Evolutionary conservation across 2,888 invertebrate species (phyloP), one percentile per base, ranked within the genome.

Genomic region (Steinernema scapterisci): DNA sequence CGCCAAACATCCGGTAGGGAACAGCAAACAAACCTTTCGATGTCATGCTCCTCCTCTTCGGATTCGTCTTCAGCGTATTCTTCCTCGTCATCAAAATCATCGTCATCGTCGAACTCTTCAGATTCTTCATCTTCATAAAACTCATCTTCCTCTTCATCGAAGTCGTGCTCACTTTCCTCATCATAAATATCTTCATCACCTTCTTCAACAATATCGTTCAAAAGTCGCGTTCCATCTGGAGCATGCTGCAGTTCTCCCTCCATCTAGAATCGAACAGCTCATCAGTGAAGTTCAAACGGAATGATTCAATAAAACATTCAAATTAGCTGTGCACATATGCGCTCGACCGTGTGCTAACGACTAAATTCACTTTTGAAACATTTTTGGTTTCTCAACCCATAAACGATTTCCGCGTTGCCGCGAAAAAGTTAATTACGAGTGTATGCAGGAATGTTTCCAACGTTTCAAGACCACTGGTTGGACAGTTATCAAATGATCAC

Each of bases 91-190:
- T 7, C 31, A 9, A 27, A 25, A 1, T 63, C 63, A 11, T 27
- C 31, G 19, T 71, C 52, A 11, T 31, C 23, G 31, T 63, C 63
- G 63, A 9, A 31, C 9, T 27, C 25, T 16, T 63, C 63, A 25
- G 1, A 13, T 5, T 73, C 76, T 9, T 78, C 78, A 6, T 76
- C 74, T 13, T 43, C 75, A 25, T 74, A 46, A 45, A 45, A 25
- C 21, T 16, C 7, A 11, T 52, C 52, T 23, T 52, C 52, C 23
- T 19, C 52, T 11, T 52, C 63, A 11, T 25, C 31, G 25, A 48
- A 73, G 16, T 75, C 77, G 2, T 48, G 72, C 9, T 73, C 76
- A 6, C 74, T 73, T 13, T 76, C 74, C 11, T 23, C 73, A 19
- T 72, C 70, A n/a, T 74, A 72, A 27, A 73, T 73, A n/a, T 27